Evolutionary conservation across 2,888 invertebrate species (phyloP).

Genomic region (Cremastinae sp.): DNA sequence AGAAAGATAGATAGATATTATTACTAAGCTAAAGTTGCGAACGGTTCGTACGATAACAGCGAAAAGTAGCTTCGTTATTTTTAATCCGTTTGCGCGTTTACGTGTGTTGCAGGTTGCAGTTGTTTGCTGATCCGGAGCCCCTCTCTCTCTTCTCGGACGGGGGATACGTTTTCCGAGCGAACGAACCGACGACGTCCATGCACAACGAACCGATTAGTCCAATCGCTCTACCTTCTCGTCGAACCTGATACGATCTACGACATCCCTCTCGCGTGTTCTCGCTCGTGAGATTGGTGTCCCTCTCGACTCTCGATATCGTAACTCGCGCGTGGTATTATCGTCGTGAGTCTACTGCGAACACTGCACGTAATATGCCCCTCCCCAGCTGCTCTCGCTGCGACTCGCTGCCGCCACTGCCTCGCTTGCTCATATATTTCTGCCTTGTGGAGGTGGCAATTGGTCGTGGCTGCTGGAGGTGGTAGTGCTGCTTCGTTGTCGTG

Average conservation of each 20-base stretch:
- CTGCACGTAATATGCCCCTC: constrained; percentile 60
- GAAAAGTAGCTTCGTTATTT: background rate
- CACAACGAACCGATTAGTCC: constrained; percentile 37
- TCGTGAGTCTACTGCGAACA: constrained; percentile 58
- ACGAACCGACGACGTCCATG: constrained; percentile 40
- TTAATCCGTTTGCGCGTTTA: constrained; percentile 11
- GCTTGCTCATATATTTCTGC: constrained; percentile 58
- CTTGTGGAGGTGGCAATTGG: constrained; percentile 63
- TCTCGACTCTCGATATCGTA: constrained; percentile 35
- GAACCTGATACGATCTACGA: constrained; percentile 27
- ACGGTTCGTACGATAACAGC: constrained; percentile 10
- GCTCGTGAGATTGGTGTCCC: constrained; percentile 34
- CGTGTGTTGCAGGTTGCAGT: constrained; percentile 12
- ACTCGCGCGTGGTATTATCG: constrained; percentile 56
- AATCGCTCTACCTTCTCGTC: constrained; percentile 38
- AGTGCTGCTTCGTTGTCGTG: constrained; percentile 57
- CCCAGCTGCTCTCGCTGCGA: constrained; percentile 57
- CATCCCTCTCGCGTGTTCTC: constrained; percentile 25
- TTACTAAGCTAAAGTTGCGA: constrained; percentile 11
- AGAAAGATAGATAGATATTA: background rate
- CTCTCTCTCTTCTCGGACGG: background rate
- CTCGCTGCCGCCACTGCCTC: constrained; percentile 58
- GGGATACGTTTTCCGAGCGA: constrained; percentile 26
- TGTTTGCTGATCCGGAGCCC: constrained; percentile 10
- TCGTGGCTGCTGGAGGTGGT: constrained; percentile 55